Evolutionary conservation across 2,888 invertebrate species (phyloP).

Genomic region (Tridacna crocea): DNA sequence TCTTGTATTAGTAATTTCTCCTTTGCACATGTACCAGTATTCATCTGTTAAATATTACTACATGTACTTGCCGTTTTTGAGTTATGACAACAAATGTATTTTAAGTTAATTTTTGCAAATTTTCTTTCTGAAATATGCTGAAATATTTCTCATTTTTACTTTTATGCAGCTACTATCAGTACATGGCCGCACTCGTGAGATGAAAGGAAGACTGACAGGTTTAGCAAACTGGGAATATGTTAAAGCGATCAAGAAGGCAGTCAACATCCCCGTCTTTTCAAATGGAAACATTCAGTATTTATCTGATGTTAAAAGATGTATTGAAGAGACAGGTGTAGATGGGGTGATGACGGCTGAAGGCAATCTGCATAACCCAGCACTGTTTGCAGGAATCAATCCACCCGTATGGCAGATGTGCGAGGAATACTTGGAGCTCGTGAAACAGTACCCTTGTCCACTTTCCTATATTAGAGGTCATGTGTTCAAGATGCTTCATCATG

Average conservation of each 20-base stretch:
- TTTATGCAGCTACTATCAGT: constrained; percentile 92
- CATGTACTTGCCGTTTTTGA: too few species aligned
- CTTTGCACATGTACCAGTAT: too few species aligned
- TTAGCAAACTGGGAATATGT: constrained; percentile 97
- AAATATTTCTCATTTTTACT: background rate
- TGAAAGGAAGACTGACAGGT: constrained; percentile 98
- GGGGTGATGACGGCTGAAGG: constrained; percentile 91
- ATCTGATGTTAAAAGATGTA: constrained; percentile 93
- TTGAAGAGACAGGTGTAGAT: constrained; percentile 93
- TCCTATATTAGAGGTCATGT: constrained; percentile 97
- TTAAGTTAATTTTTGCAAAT: too few species aligned
- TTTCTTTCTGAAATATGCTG: too few species aligned
- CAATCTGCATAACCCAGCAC: constrained; percentile 97
- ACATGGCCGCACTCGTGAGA: constrained; percentile 97
- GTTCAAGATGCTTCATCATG: constrained; percentile 97
- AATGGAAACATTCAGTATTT: constrained; percentile 98
- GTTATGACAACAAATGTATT: too few species aligned
- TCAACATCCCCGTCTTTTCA: constrained; percentile 96
- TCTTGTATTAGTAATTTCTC: too few species aligned
- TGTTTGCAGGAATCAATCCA: constrained; percentile 90
- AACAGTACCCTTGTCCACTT: constrained; percentile 93
- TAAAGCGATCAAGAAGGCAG: constrained; percentile 92
- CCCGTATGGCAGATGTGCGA: constrained; percentile 94
- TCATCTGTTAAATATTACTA: too few species aligned
- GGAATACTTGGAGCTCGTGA: constrained; percentile 93